Conservation (phyloP, 2,113 vertebrate species). For the Propithecus coquereli region DNA sequence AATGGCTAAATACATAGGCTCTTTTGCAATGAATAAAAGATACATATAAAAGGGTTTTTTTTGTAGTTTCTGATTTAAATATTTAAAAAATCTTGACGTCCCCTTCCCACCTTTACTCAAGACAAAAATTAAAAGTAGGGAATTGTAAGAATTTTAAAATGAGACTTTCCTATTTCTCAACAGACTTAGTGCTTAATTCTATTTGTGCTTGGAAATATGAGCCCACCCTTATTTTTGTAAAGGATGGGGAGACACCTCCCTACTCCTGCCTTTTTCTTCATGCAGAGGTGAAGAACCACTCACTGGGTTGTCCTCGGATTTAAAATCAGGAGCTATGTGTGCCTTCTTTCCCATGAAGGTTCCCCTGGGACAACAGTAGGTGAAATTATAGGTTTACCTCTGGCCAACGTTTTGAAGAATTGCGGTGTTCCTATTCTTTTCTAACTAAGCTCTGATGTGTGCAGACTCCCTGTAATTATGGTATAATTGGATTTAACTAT, state of each 20-base stretch:
- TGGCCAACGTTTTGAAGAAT: constrained; percentile 58
- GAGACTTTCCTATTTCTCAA: background rate
- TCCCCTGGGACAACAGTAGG: constrained; percentile 18
- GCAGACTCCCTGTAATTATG: constrained; percentile 71
- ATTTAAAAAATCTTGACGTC: background rate
- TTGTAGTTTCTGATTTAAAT: background rate
- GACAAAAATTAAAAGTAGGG: background rate
- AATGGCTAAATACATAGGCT: background rate
- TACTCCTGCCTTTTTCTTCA: background rate
- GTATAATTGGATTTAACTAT: constrained; percentile 74
- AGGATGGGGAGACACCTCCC: background rate
- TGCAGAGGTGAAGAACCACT: background rate
- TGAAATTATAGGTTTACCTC: constrained; percentile 68
- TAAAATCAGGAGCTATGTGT: background rate
- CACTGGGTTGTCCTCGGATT: background rate
- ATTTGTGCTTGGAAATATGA: background rate
- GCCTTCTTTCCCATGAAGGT: constrained; percentile 52
- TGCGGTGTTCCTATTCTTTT: constrained; percentile 35
- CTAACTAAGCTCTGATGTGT: constrained; percentile 69
- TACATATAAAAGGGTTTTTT: background rate
- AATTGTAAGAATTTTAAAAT: background rate
- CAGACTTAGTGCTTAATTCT: background rate
- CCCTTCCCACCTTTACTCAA: background rate
- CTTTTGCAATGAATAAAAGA: background rate
- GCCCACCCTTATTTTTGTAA: background rate